Conservation (phyloP, 2,888 invertebrate species). For the Caenorhabditis imperialis region DNA sequence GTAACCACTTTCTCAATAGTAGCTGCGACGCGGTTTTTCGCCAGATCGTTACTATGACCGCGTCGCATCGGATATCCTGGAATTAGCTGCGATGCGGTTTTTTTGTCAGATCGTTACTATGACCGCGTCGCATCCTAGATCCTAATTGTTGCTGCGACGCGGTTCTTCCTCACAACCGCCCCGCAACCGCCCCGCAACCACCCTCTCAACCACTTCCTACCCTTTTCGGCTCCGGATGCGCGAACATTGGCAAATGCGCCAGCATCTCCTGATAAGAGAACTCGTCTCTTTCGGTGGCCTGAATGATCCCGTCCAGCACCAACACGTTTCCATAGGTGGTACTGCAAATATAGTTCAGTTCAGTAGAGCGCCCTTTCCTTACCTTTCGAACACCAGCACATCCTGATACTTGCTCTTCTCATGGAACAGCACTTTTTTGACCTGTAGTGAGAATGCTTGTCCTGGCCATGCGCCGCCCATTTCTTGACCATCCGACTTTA, state of each 20-base stretch:
- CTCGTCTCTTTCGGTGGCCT: constrained; percentile 95
- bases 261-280: constrained; percentile 99
- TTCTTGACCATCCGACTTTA: constrained; percentile 73
- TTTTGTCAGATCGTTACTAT: too few relatives aligned
- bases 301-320: constrained; percentile 94
- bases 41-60: too few relatives aligned
- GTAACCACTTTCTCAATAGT: too few relatives aligned
- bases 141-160: too few relatives aligned
- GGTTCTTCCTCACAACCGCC: too few relatives aligned
- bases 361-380: not conserved
- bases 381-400: constrained; percentile 88
- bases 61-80: too few relatives aligned
- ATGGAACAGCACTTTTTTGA: constrained; percentile 86
- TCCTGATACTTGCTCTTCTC: constrained; percentile 90
- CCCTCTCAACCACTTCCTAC: constrained; percentile 81
- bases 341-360: constrained; percentile 80
- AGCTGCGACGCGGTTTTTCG: too few relatives aligned
- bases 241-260: constrained; percentile 90
- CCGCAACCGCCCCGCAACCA: too few relatives aligned
- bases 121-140: too few relatives aligned
- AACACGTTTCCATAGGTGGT: constrained; percentile 88
- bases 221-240: constrained; percentile 90
- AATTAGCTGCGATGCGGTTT: too few relatives aligned
- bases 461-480: constrained; percentile 86
- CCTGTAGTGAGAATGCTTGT: constrained; percentile 88